Conservation (phyloP, 2,113 vertebrate species). For the Eonycteris spelaea region DNA sequence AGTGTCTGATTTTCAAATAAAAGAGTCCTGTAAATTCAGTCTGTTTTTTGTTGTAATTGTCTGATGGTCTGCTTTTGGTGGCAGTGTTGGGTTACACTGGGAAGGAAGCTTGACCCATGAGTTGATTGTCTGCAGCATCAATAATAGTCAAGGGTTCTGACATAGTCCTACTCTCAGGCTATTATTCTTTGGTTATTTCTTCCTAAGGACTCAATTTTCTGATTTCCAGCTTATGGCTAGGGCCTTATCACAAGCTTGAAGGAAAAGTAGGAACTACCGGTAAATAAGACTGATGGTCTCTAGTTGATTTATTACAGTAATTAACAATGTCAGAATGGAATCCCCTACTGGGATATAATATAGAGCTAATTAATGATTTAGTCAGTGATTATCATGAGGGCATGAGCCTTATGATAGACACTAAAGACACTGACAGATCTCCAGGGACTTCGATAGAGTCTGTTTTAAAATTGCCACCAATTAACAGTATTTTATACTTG, state of each 20-base stretch:
- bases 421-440: background rate
- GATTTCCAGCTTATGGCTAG: background rate
- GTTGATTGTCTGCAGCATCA: background rate
- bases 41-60: background rate
- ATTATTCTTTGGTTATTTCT: background rate
- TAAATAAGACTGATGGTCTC: constrained; percentile 11
- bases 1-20: background rate
- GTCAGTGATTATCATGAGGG: background rate
- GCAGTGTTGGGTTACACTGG: background rate
- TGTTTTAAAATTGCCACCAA: constrained; percentile 17
- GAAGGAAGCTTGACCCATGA: background rate
- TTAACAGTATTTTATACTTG: constrained; percentile 1
- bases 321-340: constrained; percentile 22
- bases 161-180: background rate
- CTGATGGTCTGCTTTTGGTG: background rate
- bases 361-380: constrained; percentile 44
- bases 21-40: background rate
- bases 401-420: background rate
- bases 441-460: background rate
- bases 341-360: background rate
- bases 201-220: background rate
- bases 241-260: background rate
- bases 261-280: background rate
- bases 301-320: constrained; percentile 43
- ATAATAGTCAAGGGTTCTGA: background rate